These are phyloP conservation scores for Volucella inflata DNA, from an alignment of 2,888 invertebrate genomes.

Conservation along the genomic window DNA sequence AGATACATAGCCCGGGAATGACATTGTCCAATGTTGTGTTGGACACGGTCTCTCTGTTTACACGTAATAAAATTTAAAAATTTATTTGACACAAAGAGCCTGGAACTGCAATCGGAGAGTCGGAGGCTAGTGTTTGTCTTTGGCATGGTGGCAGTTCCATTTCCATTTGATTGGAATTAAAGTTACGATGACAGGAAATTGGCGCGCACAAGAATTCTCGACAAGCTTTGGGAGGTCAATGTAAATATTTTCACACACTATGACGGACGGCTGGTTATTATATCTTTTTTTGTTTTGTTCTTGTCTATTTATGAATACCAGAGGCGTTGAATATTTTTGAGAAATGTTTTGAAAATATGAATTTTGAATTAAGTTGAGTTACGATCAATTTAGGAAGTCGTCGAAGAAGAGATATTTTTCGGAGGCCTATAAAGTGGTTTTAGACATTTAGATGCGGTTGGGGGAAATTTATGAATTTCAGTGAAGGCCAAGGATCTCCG, in stretches of 20 bases:
- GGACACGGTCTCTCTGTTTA: constrained; percentile 76
- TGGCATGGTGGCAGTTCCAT: constrained; percentile 30
- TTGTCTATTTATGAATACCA: constrained; percentile 5
- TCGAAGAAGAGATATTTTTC: background rate
- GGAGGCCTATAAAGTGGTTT: background rate
- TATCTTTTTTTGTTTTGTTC: constrained; percentile 15
- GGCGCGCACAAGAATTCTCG: constrained; percentile 42
- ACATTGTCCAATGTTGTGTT: constrained; percentile 49
- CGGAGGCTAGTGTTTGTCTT: background rate
- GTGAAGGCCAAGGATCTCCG: too few relatives aligned
- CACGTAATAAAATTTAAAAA: constrained; percentile 81
- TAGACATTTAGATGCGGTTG: too few relatives aligned
- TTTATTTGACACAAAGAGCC: constrained; percentile 77
- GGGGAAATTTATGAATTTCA: too few relatives aligned
- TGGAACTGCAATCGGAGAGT: background rate
- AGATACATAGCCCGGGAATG: background rate
- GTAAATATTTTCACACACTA: constrained; percentile 19
- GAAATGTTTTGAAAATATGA: constrained; percentile 30
- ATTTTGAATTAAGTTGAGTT: constrained; percentile 15
- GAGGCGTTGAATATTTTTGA: background rate
- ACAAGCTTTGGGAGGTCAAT: background rate
- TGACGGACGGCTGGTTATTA: background rate
- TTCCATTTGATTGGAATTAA: constrained; percentile 41
- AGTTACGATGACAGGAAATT: constrained; percentile 49
- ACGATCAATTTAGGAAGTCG: background rate